A percentile compares a stretch with the other conserved stretches of the same genome.
Evolutionary conservation across 2,797 vertebrate species (phyloP).

Genomic region (Pangasius djambal): DNA sequence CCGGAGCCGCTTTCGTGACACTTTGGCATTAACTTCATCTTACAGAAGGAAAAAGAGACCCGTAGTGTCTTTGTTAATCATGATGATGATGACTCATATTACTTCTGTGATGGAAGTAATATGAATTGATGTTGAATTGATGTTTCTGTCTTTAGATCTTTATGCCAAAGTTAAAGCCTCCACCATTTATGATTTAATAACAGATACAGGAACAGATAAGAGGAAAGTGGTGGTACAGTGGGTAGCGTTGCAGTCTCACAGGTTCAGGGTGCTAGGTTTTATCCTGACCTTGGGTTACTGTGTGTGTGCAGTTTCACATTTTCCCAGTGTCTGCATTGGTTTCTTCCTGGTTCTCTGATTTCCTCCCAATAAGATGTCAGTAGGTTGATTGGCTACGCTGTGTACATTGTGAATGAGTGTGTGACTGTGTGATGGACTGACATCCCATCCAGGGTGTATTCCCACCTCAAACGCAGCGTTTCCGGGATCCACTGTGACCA

Average conservation of each 20-base stretch:
- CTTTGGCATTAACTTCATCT: background rate
- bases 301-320: background rate
- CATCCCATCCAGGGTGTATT: background rate
- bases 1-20: too few species aligned
- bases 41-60: background rate
- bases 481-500: background rate
- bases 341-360: background rate
- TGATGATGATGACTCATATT: background rate
- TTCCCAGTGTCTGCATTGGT: background rate
- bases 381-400: background rate
- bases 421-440: background rate
- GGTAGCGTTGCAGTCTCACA: background rate
- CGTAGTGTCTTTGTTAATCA: background rate
- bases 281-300: background rate
- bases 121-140: too few species aligned
- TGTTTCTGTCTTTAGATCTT: background rate
- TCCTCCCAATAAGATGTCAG: background rate
- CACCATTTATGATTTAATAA: background rate
- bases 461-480: background rate
- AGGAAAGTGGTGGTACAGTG: background rate
- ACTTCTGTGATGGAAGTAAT: too few species aligned
- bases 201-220: background rate
- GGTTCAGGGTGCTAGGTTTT: background rate
- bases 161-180: background rate
- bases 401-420: background rate